Evolutionary conservation across 2,888 invertebrate species (phyloP), one percentile per base, ranked within the genome.

Genomic region (Boloria selene): DNA sequence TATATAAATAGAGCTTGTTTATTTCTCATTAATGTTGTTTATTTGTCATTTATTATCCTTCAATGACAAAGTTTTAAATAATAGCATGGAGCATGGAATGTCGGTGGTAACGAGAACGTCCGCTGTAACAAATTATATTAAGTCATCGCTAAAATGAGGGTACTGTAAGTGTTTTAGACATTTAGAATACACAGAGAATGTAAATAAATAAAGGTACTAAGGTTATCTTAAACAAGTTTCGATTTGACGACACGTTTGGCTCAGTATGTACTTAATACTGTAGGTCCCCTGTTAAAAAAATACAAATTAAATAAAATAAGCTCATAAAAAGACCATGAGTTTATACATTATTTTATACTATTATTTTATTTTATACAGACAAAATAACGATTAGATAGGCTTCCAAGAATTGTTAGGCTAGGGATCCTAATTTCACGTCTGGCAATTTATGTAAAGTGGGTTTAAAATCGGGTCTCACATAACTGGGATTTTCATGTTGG

Each of bases 81-180:
- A 59, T 59, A 38, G 17, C 16, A 49, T 47, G 47, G 4, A 47
- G 31, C n/a, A 16, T 31, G 49, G 6, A 17, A 38, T 16, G 49
- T 31, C 31, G 17, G 49, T 26, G 31, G 31, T 31, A 47, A 49
- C 49, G 49, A 26, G 49, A 17, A 49, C 49, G 16, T 49, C 59
- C 49, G 59, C 14, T 49, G 47, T 49, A 14, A 16, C 17, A 49
- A 59, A 59, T 49, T 49, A 59, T 49, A 49, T 59, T 59, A 59
- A 38, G 7, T 10, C 31, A 44, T 17, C 44, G 53, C 4, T 31
- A 14, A 31, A 49, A 59, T 49, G 17, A 13, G 59, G 22, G 17
- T 14, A 10, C 31, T 22, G 22, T 45, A 58, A 47, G 49, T 49
- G 31, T 31, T 59, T 59, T 59, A 7, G 31, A 26, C 59, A 18